Conservation (phyloP, 1,140 invertebrate species). For the Steinernema khuongi region DNA sequence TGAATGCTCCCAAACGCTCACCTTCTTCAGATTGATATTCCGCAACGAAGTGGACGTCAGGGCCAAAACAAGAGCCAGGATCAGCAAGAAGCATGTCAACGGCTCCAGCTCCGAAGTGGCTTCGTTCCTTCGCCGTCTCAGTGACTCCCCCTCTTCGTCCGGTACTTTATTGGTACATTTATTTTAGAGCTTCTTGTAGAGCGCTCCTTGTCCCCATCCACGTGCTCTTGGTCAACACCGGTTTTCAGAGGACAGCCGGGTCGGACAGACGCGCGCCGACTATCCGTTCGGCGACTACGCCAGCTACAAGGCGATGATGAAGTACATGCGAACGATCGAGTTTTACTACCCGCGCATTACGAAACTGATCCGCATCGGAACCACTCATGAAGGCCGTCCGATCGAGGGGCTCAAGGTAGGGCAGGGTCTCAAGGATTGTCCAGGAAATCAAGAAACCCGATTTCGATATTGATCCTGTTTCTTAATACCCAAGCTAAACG, state of each 20-base stretch:
- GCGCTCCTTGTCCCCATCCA: background rate
- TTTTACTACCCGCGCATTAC: constrained; percentile 55
- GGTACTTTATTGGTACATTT: constrained; percentile 15
- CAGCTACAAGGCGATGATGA: constrained; percentile 46
- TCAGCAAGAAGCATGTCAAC: constrained; percentile 28
- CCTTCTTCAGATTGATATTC: constrained; percentile 40
- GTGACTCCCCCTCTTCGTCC: background rate
- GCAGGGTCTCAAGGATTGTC: no score
- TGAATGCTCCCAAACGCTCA: background rate
- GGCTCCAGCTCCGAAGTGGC: constrained; percentile 30
- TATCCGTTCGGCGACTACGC: constrained; percentile 55
- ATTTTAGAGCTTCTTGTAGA: background rate
- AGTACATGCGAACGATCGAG: constrained; percentile 46
- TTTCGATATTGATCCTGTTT: constrained; percentile 10
- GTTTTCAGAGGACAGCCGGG: background rate
- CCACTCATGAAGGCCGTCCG: constrained; percentile 54
- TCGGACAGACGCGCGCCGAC: constrained; percentile 29
- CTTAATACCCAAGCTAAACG: constrained; percentile 1
- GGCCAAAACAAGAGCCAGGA: constrained; percentile 11
- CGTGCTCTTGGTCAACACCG: background rate
- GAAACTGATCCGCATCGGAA: constrained; percentile 49
- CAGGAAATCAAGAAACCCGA: background rate
- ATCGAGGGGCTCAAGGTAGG: constrained; percentile 53
- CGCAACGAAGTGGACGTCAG: constrained; percentile 35
- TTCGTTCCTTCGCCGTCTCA: constrained; percentile 13